Percentiles rank a stretch among this genome's conserved stretches.
Evolutionary conservation across 2,113 vertebrate genomes (phyloP).

Genomic region (Neolamprologus devosi): DNA sequence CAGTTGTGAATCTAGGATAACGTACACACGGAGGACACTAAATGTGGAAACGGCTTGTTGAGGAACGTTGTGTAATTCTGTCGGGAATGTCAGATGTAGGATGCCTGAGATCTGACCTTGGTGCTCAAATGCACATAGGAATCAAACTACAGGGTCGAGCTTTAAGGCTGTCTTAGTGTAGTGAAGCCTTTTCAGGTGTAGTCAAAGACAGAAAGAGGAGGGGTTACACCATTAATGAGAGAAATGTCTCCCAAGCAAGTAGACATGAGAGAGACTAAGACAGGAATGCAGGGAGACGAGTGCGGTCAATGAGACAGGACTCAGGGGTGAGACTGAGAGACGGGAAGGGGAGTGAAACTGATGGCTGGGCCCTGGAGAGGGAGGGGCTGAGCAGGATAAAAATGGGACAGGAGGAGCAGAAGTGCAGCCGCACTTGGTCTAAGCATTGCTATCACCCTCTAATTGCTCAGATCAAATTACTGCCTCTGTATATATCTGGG

Average conservation of each 20-base stretch:
- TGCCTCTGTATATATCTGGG: constrained; percentile 18
- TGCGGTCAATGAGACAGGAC: neutral
- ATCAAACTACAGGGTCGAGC: neutral
- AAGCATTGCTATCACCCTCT: constrained; percentile 9
- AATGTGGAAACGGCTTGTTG: neutral
- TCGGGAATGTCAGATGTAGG: neutral
- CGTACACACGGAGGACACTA: neutral
- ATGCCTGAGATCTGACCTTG: neutral
- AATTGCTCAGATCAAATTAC: constrained; percentile 44
- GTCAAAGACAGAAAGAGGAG: neutral
- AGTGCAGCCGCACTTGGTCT: neutral
- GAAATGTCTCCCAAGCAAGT: neutral
- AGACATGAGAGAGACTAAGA: neutral
- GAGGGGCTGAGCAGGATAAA: neutral
- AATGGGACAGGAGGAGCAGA: neutral
- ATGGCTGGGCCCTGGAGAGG: neutral
- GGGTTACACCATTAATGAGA: neutral
- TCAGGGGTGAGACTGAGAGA: neutral
- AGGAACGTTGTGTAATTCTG: neutral
- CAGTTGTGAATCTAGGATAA: neutral
- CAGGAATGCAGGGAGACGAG: neutral
- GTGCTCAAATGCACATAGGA: neutral
- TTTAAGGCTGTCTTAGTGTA: neutral
- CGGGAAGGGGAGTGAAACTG: neutral
- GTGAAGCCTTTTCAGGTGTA: neutral